Percentiles rank a stretch among this genome's conserved stretches.
phyloP scores from a whole-genome alignment of 37 sponge, comb jelly and placozoan species.

The Halisarca cf. caerulea region DNA sequence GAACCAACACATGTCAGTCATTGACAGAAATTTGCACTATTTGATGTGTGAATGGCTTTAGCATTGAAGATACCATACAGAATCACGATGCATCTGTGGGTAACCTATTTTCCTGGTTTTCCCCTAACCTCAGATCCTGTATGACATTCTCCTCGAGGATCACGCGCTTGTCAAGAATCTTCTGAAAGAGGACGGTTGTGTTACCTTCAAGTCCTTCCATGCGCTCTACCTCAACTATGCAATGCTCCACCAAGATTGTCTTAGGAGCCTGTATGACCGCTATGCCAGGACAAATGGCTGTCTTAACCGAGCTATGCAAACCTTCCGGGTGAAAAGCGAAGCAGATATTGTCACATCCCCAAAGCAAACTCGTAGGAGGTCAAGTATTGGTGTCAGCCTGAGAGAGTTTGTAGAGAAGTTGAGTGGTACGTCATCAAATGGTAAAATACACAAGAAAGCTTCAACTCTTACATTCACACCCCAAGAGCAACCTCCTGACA shows the following conservation, averaged over 20 bases:
- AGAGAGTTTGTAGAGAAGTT: not conserved
- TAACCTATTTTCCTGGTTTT: too few species aligned
- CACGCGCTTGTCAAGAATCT: not conserved
- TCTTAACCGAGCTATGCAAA: not conserved
- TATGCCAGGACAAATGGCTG: not conserved
- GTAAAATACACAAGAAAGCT: not conserved
- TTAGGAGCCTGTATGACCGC: not conserved
- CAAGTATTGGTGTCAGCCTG: conserved; percentile 13
- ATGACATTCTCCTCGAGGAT: conserved; percentile 5
- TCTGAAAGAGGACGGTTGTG: not conserved
- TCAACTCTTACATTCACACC: not conserved
- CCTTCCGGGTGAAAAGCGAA: not conserved
- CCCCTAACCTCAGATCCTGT: not conserved
- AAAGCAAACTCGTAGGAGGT: not conserved
- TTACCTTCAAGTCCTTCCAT: not conserved
- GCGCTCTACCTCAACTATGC: conserved; percentile 5
- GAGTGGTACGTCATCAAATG: conserved; percentile 1
- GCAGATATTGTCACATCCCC: not conserved
- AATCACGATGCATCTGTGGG: too few species aligned
- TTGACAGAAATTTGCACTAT: too few species aligned
- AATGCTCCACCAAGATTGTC: not conserved
- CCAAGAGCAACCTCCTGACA: not conserved
- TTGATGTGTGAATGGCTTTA: too few species aligned
- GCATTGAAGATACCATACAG: too few species aligned
- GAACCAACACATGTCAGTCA: too few species aligned